A percentile compares a stretch with the other conserved stretches of the same genome.
Conservation (phyloP, 2,797 vertebrate genomes). For the Molossus alvarezi region DNA sequence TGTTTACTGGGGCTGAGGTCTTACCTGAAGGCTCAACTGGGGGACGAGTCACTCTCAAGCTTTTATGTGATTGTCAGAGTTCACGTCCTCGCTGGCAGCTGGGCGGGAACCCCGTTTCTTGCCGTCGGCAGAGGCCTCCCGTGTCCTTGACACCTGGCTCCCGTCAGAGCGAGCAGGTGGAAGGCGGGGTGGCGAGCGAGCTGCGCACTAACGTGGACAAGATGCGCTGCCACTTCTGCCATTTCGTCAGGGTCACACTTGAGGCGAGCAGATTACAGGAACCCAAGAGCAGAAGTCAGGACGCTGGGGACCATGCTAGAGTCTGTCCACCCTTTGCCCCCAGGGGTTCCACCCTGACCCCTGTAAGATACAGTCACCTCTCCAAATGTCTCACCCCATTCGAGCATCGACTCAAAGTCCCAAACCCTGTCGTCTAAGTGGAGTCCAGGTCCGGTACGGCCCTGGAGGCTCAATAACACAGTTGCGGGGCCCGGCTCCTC, state of each 20-base stretch:
- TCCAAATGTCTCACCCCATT: neutral
- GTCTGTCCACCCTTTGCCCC: neutral
- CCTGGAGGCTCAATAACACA: neutral
- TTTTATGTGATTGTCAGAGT: fast-evolving
- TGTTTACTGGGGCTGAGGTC: neutral
- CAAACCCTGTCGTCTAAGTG: neutral
- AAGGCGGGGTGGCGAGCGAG: too few species aligned
- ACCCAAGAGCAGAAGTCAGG: neutral
- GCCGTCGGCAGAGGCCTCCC: neutral
- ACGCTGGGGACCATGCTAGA: neutral
- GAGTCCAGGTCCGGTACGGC: neutral
- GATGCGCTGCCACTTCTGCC: neutral
- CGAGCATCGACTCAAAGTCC: too few species aligned
- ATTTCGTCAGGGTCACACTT: neutral
- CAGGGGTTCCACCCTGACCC: too few species aligned
- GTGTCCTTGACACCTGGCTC: neutral
- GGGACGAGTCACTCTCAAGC: neutral
- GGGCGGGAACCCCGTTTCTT: too few species aligned
- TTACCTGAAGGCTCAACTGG: neutral
- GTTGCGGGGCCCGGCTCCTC: neutral
- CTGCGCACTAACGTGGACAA: neutral
- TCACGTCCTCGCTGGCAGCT: neutral
- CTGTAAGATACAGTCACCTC: neutral
- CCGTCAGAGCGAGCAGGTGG: too few species aligned
- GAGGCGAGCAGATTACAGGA: too few species aligned